Evolutionary conservation across 2,797 vertebrate genomes (phyloP), one percentile per base, ranked within the genome.

Genomic region (Cossypha niveicapilla): DNA sequence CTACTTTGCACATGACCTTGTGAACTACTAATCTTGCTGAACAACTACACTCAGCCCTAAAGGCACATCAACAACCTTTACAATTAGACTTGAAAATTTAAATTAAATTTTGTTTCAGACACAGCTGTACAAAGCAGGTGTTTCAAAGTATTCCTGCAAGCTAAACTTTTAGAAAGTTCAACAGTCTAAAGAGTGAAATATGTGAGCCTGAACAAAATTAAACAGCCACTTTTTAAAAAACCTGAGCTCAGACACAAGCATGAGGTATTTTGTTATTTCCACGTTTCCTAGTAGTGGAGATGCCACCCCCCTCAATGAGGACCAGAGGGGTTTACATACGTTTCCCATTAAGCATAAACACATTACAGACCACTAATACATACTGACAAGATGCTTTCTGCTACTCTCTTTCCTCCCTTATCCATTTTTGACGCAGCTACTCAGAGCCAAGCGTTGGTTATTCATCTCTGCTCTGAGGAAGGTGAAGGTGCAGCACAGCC

Each of bases 1-100:
- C 80, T 91, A 23, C 76, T 96, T 97, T 92, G 68, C 80, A 81
- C 76, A 86, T 94, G 96, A 97, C 93, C 92, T 96, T 88, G 84
- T 91, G 85, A 97, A 79, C 80, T 75, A 56, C 73, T 56, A 45
- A 88, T 24, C 77, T 84, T 92, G 75, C 81, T 51, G 44, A 94
- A 80, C 82, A 96, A 75, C 72, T 74, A 61, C 81, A 28, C 54
- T 83, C 53, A 39, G 93, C 82, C 72, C 83, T 92, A 71, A 89
- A 50, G 91, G 45, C 75, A 18, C 37, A 62, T 54, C 28, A 6
- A 70, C 47, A 96, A 85, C 90, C 94, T 93, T 61, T 63, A 48
- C 57, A 47, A 92, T 94, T 95, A 93, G 67, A 72, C 57, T 86
- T 88, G 47, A 91, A 97, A 97, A 94, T 73, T 92, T 60, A 88